Base-by-base conservation (phyloP, 2,113 vertebrate genomes). In the Saguinus imperator region DNA sequence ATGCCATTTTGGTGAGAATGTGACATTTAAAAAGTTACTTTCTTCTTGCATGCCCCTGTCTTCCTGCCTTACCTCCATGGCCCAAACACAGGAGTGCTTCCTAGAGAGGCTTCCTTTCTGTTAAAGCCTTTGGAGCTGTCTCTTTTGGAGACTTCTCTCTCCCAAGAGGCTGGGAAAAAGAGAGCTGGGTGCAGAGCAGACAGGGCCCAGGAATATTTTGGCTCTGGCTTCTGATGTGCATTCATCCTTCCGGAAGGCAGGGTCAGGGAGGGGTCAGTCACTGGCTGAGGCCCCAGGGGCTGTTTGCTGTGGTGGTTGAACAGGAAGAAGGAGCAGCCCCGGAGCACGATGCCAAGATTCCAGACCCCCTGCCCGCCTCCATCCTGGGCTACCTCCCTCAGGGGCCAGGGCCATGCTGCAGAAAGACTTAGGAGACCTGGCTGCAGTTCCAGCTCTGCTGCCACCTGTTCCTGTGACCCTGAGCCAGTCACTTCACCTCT, bases 1-100 rank as follows among this genome's bases (percentile, higher is more conserved):
- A 37, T 72, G 14, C 55, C 66, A 68, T 87, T 97, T 96, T 93
- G 72, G 35, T 81, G 29, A 87, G 52, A 82, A 70, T 75, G 35
- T 77, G 50, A 61, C 27, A n/a, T 70, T 64, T 9, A 23, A 29
- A 92, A 70, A 93, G 48, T 23, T 8, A 45, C 10, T 6, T 75
- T 79, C 12, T 85, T 55, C 37, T 92, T 64, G 66, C 70, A 58
- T 35, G 16, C 8, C 27, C 12, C 45, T 18, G 6, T 61, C 87
- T 87, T 79, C 14, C 32, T 90, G 27, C 73, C 40, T 95, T 73
- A 58, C 1, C 68, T 8, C 9, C 13, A 27, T 4, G 58, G 43
- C 57, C 20, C 58, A 55, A 68, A 35, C 13, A 83, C 70, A 75
- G 32, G 29, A 40, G n/a, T 43, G 81, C 14, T 89, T 77, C 85